Evolutionary conservation across 2,797 vertebrate genomes (phyloP), one percentile per base, ranked within the genome.

Genomic region (Rhodeus uyekii): DNA sequence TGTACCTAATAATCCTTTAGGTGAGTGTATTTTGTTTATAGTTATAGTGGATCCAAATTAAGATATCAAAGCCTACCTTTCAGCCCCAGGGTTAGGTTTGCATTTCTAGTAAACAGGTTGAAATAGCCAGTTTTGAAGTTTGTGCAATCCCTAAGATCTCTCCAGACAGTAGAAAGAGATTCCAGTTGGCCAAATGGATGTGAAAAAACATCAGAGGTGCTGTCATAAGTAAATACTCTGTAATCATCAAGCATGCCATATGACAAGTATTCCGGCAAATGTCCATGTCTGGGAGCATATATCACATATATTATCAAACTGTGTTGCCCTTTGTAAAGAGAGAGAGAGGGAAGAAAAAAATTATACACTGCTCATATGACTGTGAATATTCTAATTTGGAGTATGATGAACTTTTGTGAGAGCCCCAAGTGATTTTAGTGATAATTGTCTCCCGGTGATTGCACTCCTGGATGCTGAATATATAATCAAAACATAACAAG

Each of bases 111-210:
- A 42, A 83, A 80, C 22, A 24, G 55, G 42, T 76, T 65, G 55
- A 86, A 83, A 73, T 83, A 83, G 8, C 58, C 76, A 4, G 77
- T 63, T 83, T 86, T 86, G 48, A 85, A 76, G 65, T 32, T n/a
- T 4, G 71, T 79, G 80, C 84, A 82, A 34, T 76, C 80, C 14
- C 63, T 69, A 12, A 85, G 69, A 81, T 83, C 76, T 32, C 48
- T 83, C 71, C 81, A 80, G 34, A 85, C 55, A 48, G 76, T 63
- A 53, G 71, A 55, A 2, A 80, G 63, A 64, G 80, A 79, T 14
- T 24, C 53, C 14, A 74, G 44, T 16, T 64, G 75, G 42, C 50
- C 53, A 71, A 83, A 39, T 7, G 55, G 76, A 39, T 78, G 74
- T 46, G 76, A 83, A 42, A 85, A 72, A 22, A 16, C 3, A 50